Conservation (phyloP, 1,140 invertebrate species). For the Triops cancriformis region DNA sequence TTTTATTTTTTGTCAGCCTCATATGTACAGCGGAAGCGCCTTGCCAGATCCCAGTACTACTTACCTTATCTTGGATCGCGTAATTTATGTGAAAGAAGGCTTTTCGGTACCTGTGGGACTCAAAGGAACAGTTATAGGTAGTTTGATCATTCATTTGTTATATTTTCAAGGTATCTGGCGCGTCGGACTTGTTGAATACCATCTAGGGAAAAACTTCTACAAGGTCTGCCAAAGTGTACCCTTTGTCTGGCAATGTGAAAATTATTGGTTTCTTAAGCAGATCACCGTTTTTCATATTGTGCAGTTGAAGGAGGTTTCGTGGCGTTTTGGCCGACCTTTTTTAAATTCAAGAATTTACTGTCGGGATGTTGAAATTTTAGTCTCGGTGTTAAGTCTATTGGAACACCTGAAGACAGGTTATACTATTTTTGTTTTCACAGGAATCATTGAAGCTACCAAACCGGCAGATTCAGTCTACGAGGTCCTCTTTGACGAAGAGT, state of each 20-base stretch:
- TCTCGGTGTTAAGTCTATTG: too few relatives aligned
- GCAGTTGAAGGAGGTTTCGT: too few relatives aligned
- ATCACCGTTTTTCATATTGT: too few relatives aligned
- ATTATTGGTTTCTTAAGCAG: too few relatives aligned
- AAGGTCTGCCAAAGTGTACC: too few relatives aligned
- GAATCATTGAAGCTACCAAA: slow-evolving; percentile 46
- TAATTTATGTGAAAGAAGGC: slow-evolving; percentile 63
- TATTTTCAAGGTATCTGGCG: background rate
- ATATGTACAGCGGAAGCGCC: slow-evolving; percentile 42
- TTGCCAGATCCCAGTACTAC: slow-evolving; percentile 55
- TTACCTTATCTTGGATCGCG: slow-evolving; percentile 67
- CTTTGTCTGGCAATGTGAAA: too few relatives aligned
- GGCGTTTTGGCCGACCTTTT: too few relatives aligned
- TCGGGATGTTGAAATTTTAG: too few relatives aligned
- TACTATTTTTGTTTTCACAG: slow-evolving; percentile 29
- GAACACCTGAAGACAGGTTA: too few relatives aligned
- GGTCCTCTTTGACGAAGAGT: slow-evolving; percentile 66
- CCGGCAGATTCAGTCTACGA: slow-evolving; percentile 52
- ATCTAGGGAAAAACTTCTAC: too few relatives aligned
- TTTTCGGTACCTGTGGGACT: slow-evolving; percentile 70
- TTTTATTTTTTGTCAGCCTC: slow-evolving; percentile 26
- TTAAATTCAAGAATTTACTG: too few relatives aligned
- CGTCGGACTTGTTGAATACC: too few relatives aligned
- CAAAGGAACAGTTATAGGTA: slow-evolving; percentile 69
- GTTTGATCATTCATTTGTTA: slow-evolving; percentile 29